phyloP scores from a whole-genome alignment of 1,140 invertebrate species.

The Parapsyche elsis region DNA sequence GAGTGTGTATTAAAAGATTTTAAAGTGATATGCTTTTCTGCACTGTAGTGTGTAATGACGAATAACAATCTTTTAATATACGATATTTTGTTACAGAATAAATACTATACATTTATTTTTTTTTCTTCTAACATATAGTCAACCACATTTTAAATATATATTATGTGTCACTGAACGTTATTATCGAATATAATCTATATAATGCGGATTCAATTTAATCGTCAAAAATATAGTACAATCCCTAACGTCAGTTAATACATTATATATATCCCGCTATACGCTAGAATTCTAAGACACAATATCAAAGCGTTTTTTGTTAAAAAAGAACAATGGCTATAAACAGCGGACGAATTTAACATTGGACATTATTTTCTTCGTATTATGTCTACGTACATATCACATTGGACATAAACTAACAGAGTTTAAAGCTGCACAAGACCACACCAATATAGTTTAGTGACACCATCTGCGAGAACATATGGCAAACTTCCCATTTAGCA shows the following conservation, averaged over 20 bases:
- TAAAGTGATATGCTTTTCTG: no score
- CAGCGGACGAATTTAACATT: slow-evolving; percentile 39
- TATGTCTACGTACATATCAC: slow-evolving; percentile 13
- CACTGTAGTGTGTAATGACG: no score
- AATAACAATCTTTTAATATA: background rate
- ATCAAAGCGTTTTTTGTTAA: slow-evolving; percentile 40
- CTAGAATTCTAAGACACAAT: slow-evolving; percentile 46
- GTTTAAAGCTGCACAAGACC: slow-evolving; percentile 1
- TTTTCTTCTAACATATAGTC: slow-evolving; percentile 22
- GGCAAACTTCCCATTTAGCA: no score
- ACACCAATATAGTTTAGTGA: no score
- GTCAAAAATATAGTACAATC: slow-evolving; percentile 13
- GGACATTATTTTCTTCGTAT: slow-evolving; percentile 21
- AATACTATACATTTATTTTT: slow-evolving; percentile 11
- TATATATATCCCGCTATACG: slow-evolving; percentile 25
- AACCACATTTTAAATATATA: slow-evolving; percentile 23
- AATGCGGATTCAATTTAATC: background rate
- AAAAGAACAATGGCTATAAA: slow-evolving; percentile 37
- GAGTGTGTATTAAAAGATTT: background rate
- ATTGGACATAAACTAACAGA: slow-evolving; percentile 6
- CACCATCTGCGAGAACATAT: no score
- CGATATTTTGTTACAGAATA: background rate
- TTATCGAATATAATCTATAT: background rate
- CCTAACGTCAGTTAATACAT: slow-evolving; percentile 14
- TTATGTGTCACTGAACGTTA: background rate